Conservation (phyloP, 2,797 vertebrate genomes). For the Amblyopsis hoosieri region DNA sequence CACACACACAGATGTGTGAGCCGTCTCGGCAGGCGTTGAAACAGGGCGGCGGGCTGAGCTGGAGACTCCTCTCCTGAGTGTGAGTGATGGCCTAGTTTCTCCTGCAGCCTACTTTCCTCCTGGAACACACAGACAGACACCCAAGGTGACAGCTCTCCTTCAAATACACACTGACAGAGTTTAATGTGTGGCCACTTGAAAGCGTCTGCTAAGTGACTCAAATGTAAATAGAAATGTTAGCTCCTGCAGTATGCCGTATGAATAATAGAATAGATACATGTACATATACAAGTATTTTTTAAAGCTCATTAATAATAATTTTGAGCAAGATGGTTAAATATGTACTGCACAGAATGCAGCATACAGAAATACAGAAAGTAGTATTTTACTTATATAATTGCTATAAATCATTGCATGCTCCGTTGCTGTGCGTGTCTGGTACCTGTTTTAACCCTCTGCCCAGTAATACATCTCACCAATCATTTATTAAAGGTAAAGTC, state of each 20-base stretch:
- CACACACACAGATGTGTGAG: constrained; percentile 32
- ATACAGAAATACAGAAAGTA: too few relatives aligned
- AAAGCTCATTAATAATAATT: too few relatives aligned
- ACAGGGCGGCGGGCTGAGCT: constrained; percentile 71
- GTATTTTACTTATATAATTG: too few relatives aligned
- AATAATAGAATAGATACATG: neutral
- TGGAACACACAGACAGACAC: constrained; percentile 37
- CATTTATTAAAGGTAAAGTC: too few relatives aligned
- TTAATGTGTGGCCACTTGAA: too few relatives aligned
- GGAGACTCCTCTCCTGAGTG: constrained; percentile 73
- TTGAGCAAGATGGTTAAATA: too few relatives aligned
- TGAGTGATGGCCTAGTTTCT: constrained; percentile 71
- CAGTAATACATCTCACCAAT: neutral
- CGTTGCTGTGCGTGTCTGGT: too few relatives aligned
- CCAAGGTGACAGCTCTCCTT: constrained; percentile 50
- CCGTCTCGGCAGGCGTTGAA: constrained; percentile 64
- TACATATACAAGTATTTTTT: too few relatives aligned
- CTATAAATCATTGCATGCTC: too few relatives aligned
- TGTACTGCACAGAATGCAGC: too few relatives aligned
- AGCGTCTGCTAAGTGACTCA: too few relatives aligned
- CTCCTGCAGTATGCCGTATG: constrained; percentile 4
- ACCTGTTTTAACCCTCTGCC: neutral
- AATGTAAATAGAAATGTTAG: neutral
- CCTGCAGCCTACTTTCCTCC: constrained; percentile 69
- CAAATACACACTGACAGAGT: constrained; percentile 36